Base-by-base conservation (phyloP, 2,797 vertebrate genomes). In the Diplodus puntazzo region DNA sequence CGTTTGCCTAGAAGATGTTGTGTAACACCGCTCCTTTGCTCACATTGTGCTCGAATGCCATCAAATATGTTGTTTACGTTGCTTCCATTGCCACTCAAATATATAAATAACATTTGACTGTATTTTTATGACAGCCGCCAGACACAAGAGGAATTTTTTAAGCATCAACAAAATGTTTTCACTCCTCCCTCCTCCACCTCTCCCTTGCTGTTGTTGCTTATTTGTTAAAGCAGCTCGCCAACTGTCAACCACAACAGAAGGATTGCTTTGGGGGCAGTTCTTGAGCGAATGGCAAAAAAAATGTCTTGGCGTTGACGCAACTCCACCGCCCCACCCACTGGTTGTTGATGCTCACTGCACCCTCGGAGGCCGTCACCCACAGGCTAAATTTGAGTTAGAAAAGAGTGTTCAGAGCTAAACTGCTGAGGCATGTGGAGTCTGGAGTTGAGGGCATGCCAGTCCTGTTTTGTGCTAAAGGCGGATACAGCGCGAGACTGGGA, bases 311-410 rank as follows among this genome's bases (percentile, higher is more conserved):
- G 59, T 27, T 34, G 49, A 16, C 54, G 0, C 45, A 65, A 82
- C 75, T 85, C 79, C 65, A 76, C n/a, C 57, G 73, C 82, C 55
- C 87, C 88, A 83, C 72, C 81, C 73, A 21, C 55, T 91, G 86
- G 86, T 55, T 65, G 68, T n/a, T 62, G 39, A 66, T 42, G 11
- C 23, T 60, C 55, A 80, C 62, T 92, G 8, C 92, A 87, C 5
- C 60, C 23, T 21, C 42, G 11, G n/a, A 68, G 21, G 20, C 27
- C 55, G 17, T 4, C 14, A 16, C n/a, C 58, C 13, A 13, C 6
- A 23, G 14, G 5, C 14, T 21, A 55, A 60, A 43, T n/a, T 5
- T n/a, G 20, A 68, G 23, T 23, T 34, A 20, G 16, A 39, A 17
- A 52, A 14, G 11, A 16, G 42, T 11, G 12, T 11, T 46, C 4